Percentiles rank a stretch among this genome's conserved stretches.
Conservation (phyloP, 2,888 invertebrate species). For the Agonopterix alstromeriana region DNA sequence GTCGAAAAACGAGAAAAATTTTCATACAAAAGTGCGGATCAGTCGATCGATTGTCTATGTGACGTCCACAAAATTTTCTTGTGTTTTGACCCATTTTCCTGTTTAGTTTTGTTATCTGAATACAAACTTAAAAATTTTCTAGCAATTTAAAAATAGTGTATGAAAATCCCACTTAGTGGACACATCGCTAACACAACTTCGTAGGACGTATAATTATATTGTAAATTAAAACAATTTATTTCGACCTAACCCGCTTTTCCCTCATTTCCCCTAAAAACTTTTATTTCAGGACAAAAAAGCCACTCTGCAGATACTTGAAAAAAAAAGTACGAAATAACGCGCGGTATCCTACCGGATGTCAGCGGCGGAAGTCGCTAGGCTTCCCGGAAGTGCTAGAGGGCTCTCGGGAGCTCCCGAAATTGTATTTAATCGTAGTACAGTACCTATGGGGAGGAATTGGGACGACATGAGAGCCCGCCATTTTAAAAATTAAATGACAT, state of each 20-base stretch:
- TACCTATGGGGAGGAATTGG: slow-evolving; percentile 27
- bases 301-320: slow-evolving; percentile 46
- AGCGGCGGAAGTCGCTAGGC: slow-evolving; percentile 65
- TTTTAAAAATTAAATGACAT: slow-evolving; percentile 25
- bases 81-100: no score
- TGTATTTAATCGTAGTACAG: slow-evolving; percentile 62
- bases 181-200: no score
- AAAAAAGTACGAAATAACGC: slow-evolving; percentile 59
- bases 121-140: no score
- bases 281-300: slow-evolving; percentile 55
- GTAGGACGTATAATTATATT: no score
- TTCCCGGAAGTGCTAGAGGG: slow-evolving; percentile 69
- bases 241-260: slow-evolving; percentile 24
- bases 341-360: slow-evolving; percentile 64
- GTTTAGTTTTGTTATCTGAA: no score
- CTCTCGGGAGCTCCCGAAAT: slow-evolving; percentile 54
- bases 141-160: no score
- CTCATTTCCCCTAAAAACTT: slow-evolving; percentile 35
- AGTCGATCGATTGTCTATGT: no score
- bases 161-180: no score
- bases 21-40: no score
- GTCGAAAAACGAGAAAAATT: no score
- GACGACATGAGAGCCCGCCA: slow-evolving; percentile 17
- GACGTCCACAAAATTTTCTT: no score
- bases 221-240: neutral